Evolutionary conservation across 2,113 vertebrate genomes (phyloP), one percentile per base, ranked within the genome.

Genomic region (Carassius carassius): DNA sequence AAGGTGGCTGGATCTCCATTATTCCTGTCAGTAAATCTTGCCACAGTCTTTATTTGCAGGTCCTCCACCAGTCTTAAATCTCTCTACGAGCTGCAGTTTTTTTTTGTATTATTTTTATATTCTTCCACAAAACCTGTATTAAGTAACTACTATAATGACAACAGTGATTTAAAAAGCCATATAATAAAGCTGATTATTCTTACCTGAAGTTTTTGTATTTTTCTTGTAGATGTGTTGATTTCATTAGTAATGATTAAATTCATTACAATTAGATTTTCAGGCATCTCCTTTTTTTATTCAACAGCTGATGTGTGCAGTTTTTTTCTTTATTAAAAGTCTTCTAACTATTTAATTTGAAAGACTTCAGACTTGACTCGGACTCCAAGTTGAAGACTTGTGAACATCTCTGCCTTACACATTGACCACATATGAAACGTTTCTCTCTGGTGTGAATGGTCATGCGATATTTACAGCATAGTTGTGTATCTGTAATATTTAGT

Each of bases 91-190:
- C 51, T 87, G 41, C 67, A 73, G 76, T 73, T 35, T 85, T 69
- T 19, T 69, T 77, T 0, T 5, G 49, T 14, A 16, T 54, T 17
- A 54, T 84, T 41, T 84, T 75, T 29, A 56, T 76, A 41, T 84
- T 78, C 37, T 84, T 81, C 67, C 54, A 75, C 82, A 76, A 58
- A 14, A 67, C 21, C 86, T 77, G 60, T 77, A 77, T 69, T 69
- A 12, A 74, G 14, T 79, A 56, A 32, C 65, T 32, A 35, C 5
- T 67, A 16, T 21, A 58, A 58, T 3, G 6, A 58, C 56, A 21
- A 58, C 56, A 21, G 19, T 58, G 56, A 58, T 58, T 58, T 3
- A 2, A 56, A 56, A 51, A 47, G 49, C 21, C 58, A 60, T 3
- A 47, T 60, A 60, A 60, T 60, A n/a, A n/a, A 60, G 21, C 58